Percentiles rank a stretch among this genome's conserved stretches.
Conservation (phyloP, 2,113 vertebrate species). For the Phaethornis superciliosus region DNA sequence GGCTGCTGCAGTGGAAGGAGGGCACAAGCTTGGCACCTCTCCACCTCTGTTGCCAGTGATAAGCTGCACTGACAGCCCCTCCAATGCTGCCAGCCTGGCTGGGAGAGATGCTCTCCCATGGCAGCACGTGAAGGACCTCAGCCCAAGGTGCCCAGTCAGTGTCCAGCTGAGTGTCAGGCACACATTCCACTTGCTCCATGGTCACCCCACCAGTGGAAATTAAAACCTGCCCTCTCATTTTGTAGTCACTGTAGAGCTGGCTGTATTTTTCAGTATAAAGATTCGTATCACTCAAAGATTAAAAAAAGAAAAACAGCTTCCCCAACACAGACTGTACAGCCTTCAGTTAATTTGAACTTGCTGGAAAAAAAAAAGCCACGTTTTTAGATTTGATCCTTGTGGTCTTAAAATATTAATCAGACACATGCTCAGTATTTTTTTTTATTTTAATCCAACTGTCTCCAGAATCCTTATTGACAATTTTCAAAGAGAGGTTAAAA, state of each 20-base stretch:
- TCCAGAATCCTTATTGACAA: constrained; percentile 77
- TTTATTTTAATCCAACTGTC: constrained; percentile 70
- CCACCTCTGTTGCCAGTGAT: constrained; percentile 73
- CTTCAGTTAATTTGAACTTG: constrained; percentile 48
- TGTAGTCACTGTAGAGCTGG: neutral
- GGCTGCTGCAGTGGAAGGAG: neutral
- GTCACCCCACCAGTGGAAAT: neutral
- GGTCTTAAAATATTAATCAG: constrained; percentile 82
- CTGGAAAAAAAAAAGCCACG: neutral
- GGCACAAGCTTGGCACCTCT: neutral
- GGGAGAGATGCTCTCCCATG: constrained; percentile 74
- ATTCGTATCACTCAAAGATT: neutral
- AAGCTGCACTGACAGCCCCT: neutral
- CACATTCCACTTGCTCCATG: neutral
- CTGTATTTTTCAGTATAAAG: neutral
- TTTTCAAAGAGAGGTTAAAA: constrained; percentile 76
- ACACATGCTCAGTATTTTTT: constrained; percentile 68
- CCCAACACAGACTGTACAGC: neutral
- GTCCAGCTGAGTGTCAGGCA: constrained; percentile 55
- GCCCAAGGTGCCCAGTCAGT: constrained; percentile 80
- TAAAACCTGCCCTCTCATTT: neutral
- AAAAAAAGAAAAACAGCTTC: neutral
- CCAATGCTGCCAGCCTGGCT: constrained; percentile 28
- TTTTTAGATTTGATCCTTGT: constrained; percentile 72
- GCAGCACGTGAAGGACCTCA: constrained; percentile 68